These are phyloP conservation scores for Portevinia maculata DNA, from an alignment of 2,888 invertebrate species.

Conservation along the genomic window DNA sequence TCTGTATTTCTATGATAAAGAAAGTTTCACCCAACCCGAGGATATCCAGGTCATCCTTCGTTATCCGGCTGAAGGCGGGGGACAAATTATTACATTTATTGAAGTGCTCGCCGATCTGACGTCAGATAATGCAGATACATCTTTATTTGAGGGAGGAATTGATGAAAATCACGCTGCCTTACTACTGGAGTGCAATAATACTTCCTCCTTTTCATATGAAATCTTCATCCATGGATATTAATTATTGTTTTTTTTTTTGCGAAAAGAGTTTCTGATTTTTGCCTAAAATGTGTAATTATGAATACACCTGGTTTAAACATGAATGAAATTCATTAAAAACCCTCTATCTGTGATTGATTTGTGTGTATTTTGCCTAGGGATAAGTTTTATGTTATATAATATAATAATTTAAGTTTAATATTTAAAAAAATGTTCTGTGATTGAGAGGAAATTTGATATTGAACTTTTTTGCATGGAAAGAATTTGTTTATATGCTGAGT, in stretches of 20 bases:
- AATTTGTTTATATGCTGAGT: no score
- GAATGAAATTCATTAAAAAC: constrained; percentile 61
- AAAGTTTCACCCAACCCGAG: constrained; percentile 76
- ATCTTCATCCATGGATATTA: constrained; percentile 81
- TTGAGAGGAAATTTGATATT: no score
- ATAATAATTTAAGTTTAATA: no score
- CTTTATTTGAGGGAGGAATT: constrained; percentile 77
- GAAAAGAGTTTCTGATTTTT: constrained; percentile 11
- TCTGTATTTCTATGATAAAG: constrained; percentile 77
- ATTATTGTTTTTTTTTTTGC: constrained; percentile 14
- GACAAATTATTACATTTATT: constrained; percentile 77
- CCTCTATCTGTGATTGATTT: constrained; percentile 63
- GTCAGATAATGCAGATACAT: constrained; percentile 48
- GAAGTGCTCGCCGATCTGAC: constrained; percentile 78
- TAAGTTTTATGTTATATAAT: constrained; percentile 16
- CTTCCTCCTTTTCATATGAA: constrained; percentile 78
- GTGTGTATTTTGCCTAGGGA: constrained; percentile 37
- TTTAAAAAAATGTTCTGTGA: no score
- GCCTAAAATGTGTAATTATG: constrained; percentile 1
- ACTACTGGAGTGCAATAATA: constrained; percentile 77
- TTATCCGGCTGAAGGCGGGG: constrained; percentile 77
- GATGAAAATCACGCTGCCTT: constrained; percentile 76
- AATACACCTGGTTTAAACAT: constrained; percentile 53
- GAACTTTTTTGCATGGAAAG: no score
- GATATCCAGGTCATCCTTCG: constrained; percentile 78